Evolutionary conservation across 2,888 invertebrate species (phyloP).

Genomic region (Acanthosoma haemorrhoidale): DNA sequence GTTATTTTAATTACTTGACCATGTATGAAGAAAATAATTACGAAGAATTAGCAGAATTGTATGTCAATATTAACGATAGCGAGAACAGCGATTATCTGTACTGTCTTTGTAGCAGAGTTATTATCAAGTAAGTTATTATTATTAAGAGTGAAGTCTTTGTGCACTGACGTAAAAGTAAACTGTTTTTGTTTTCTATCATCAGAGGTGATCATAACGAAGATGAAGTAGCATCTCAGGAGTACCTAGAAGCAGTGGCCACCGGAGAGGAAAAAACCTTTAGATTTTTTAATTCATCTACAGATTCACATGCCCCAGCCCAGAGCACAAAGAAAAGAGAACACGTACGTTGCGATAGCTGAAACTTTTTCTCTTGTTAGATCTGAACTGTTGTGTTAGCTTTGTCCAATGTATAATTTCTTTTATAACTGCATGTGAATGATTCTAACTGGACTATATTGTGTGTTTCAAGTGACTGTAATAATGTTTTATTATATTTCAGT

Average conservation of each 20-base stretch:
- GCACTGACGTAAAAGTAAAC: background rate
- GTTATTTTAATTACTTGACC: background rate
- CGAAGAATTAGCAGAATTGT: conserved; percentile 63
- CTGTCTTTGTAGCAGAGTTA: conserved; percentile 65
- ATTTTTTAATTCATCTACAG: conserved; percentile 38
- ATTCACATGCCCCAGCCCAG: conserved; percentile 32
- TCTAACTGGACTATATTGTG: too few relatives aligned
- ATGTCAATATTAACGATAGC: conserved; percentile 49
- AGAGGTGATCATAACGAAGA: background rate
- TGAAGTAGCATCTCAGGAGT: background rate
- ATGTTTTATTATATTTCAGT: too few relatives aligned
- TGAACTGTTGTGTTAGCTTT: too few relatives aligned
- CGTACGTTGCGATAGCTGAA: conserved; percentile 34
- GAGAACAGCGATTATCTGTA: conserved; percentile 55
- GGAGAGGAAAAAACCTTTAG: conserved; percentile 33
- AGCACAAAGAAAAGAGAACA: conserved; percentile 33
- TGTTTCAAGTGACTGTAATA: too few relatives aligned
- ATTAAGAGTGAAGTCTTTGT: background rate
- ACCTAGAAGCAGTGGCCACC: background rate
- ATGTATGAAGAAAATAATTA: conserved; percentile 39
- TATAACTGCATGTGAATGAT: too few relatives aligned
- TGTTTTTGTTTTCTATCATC: background rate
- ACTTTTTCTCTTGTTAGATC: too few relatives aligned
- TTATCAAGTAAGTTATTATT: conserved; percentile 56
- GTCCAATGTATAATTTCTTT: too few relatives aligned